Conservation (phyloP, 2,888 invertebrate genomes). For the Mesorhabditis sp. region DNA sequence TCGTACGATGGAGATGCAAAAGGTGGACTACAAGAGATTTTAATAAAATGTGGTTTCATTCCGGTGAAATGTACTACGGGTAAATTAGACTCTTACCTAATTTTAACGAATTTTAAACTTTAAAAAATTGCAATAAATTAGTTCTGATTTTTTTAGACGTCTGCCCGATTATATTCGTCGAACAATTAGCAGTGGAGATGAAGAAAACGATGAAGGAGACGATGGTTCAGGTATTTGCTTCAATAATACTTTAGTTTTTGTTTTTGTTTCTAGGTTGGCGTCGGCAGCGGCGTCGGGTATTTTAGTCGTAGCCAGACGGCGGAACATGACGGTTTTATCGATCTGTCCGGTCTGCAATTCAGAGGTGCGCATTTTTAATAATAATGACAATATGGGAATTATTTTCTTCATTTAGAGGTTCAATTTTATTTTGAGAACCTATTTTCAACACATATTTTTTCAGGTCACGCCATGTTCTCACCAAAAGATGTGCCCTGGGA, state of each 20-base stretch:
- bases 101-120: too few relatives aligned
- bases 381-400: too few relatives aligned
- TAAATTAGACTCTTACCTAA: too few relatives aligned
- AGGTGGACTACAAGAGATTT: too few relatives aligned
- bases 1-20: not conserved
- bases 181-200: constrained; percentile 84
- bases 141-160: constrained; percentile 17
- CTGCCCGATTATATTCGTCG: constrained; percentile 43
- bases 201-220: constrained; percentile 88
- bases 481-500: constrained; percentile 75
- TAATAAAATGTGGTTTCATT: too few relatives aligned
- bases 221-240: constrained; percentile 73
- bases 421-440: too few relatives aligned
- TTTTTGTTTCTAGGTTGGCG: constrained; percentile 18
- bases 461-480: constrained; percentile 95
- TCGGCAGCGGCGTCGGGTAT: constrained; percentile 28
- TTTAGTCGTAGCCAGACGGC: constrained; percentile 24
- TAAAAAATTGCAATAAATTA: not conserved
- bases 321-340: constrained; percentile 59
- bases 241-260: not conserved
- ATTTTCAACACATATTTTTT: constrained; percentile 37
- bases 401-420: too few relatives aligned
- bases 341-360: constrained; percentile 70
- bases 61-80: too few relatives aligned
- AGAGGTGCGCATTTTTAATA: constrained; percentile 9